These are phyloP conservation scores for Anguilla megastoma DNA, from an alignment of 2,797 vertebrate genomes.

Conservation along the genomic window DNA sequence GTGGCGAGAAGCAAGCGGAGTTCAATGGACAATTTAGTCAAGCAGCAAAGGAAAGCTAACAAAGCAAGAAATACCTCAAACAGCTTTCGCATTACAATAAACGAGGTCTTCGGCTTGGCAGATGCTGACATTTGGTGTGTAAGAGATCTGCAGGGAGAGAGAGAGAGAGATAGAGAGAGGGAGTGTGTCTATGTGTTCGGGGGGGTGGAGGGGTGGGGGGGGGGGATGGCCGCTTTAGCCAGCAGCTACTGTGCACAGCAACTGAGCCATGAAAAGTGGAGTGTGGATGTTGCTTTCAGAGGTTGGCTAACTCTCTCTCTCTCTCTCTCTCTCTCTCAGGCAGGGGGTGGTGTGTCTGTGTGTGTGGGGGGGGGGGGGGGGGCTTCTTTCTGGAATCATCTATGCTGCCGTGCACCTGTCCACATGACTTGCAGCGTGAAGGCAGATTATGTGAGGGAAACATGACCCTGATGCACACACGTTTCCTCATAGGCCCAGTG, in stretches of 20 bases:
- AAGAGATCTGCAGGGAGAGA: slow-evolving; percentile 26
- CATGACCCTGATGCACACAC: not conserved
- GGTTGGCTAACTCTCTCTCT: not conserved
- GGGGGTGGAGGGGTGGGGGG: too few species aligned
- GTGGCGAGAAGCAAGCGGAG: slow-evolving; percentile 56
- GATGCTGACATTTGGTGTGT: slow-evolving; percentile 40
- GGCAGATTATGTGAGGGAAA: slow-evolving; percentile 19
- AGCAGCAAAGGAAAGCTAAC: slow-evolving; percentile 59
- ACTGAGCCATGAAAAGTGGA: slow-evolving; percentile 14
- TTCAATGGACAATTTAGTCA: slow-evolving; percentile 57
- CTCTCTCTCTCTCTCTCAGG: not conserved
- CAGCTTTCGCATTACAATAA: slow-evolving; percentile 49
- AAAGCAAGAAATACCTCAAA: slow-evolving; percentile 56
- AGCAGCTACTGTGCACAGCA: slow-evolving; percentile 24
- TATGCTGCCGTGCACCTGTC: slow-evolving; percentile 16
- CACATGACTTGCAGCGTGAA: slow-evolving; percentile 23
- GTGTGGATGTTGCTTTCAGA: slow-evolving; percentile 20
- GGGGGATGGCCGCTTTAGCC: not conserved
- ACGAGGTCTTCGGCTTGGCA: slow-evolving; percentile 45
- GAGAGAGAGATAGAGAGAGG: not conserved
- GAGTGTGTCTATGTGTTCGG: not conserved
- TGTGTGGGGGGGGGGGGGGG: not conserved
- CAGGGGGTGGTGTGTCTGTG: not conserved
- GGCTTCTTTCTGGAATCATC: slow-evolving; percentile 2
- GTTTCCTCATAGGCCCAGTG: not conserved